phyloP scores from a whole-genome alignment of 1,140 invertebrate genomes.

The Pachypeltis micranthus region DNA sequence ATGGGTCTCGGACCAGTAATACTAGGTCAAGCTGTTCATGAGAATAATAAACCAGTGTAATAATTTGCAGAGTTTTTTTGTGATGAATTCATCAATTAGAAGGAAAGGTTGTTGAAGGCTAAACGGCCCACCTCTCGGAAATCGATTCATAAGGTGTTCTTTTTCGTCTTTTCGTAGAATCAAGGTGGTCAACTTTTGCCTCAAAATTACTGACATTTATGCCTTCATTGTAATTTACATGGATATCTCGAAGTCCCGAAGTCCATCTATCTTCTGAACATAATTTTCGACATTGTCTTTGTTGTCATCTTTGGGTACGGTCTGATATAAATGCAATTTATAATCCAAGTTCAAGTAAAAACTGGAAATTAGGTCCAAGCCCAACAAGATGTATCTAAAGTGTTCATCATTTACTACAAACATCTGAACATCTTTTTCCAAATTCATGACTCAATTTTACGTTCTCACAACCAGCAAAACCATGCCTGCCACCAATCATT shows the following conservation, averaged over 20 bases:
- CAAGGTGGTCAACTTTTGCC: too few species aligned
- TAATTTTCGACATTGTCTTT: conserved; percentile 24
- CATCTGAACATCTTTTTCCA: too few species aligned
- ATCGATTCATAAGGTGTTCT: conserved; percentile 21
- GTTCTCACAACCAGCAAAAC: conserved; percentile 24
- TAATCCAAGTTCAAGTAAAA: too few species aligned
- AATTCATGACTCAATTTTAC: conserved; percentile 26
- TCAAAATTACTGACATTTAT: background rate
- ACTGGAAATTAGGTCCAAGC: conserved; percentile 23
- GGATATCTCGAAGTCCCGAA: conserved; percentile 28
- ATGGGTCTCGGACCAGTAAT: too few species aligned
- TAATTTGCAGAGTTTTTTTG: too few species aligned
- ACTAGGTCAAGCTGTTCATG: too few species aligned
- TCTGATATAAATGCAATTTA: too few species aligned
- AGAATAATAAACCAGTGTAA: too few species aligned
- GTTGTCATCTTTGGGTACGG: conserved; percentile 27
- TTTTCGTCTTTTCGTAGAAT: too few species aligned
- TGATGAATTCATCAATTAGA: too few species aligned
- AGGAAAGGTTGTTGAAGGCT: conserved; percentile 13
- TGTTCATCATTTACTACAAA: too few species aligned
- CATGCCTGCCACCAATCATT: conserved; percentile 1
- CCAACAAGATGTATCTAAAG: conserved; percentile 22
- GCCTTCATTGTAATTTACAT: conserved; percentile 5
- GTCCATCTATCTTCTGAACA: too few species aligned
- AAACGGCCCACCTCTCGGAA: conserved; percentile 20